phyloP scores from a whole-genome alignment of 2,113 vertebrate genomes.

The Talpa occidentalis region DNA sequence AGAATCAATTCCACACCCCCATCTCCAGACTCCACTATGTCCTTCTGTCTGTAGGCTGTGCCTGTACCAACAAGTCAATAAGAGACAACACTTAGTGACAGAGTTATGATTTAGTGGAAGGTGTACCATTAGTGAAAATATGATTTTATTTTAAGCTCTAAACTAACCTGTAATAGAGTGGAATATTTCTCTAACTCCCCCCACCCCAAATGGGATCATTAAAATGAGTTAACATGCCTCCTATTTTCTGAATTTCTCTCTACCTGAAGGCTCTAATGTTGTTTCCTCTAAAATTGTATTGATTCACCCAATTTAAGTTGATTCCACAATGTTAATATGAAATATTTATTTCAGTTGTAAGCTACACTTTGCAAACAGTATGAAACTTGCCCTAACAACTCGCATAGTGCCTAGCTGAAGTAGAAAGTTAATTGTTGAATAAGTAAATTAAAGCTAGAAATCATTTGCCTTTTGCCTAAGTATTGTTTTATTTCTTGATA shows the following conservation, averaged over 20 bases:
- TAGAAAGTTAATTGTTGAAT: constrained; percentile 41
- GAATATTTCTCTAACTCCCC: neutral
- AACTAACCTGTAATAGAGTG: neutral
- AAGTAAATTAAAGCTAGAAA: constrained; percentile 14
- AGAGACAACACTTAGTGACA: neutral
- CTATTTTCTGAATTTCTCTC: constrained; percentile 41
- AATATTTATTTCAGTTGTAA: constrained; percentile 31
- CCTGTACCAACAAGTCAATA: neutral
- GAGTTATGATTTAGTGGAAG: neutral
- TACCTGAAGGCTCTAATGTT: neutral
- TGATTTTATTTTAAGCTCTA: constrained; percentile 29
- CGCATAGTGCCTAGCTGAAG: neutral
- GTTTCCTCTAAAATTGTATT: constrained; percentile 36
- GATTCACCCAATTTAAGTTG: constrained; percentile 17
- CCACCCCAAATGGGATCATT: neutral
- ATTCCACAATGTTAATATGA: constrained; percentile 43
- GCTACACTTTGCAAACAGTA: neutral
- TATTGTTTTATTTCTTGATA: constrained; percentile 6
- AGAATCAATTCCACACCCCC: constrained; percentile 34
- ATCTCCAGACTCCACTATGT: neutral
- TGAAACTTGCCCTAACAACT: neutral
- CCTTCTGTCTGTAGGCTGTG: constrained; percentile 9
- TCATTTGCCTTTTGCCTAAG: neutral
- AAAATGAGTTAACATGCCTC: neutral
- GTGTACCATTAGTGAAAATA: neutral